Conservation (phyloP, 2,888 invertebrate species). For the Arrhopalites spinosus region DNA sequence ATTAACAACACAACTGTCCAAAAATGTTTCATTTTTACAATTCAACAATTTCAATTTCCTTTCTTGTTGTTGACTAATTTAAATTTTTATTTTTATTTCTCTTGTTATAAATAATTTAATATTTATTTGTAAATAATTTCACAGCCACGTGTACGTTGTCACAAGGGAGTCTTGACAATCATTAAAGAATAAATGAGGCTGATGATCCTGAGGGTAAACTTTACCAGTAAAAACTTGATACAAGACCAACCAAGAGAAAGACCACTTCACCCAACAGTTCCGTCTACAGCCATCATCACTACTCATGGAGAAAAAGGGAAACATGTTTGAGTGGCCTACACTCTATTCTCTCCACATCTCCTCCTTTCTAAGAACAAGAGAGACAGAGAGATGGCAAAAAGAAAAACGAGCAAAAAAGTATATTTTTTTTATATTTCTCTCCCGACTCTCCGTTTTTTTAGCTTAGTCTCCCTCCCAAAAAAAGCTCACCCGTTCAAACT, state of each 20-base stretch:
- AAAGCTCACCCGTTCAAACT: no score
- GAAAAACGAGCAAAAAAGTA: no score
- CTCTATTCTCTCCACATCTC: no score
- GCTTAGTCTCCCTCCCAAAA: no score
- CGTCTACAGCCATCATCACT: neutral
- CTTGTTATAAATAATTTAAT: neutral
- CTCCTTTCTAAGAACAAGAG: no score
- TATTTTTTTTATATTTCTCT: no score
- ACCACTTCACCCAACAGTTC: neutral
- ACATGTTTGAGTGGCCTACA: constrained; percentile 4
- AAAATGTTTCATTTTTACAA: neutral
- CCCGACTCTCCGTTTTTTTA: no score
- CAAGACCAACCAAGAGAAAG: neutral
- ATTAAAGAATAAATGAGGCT: constrained; percentile 3
- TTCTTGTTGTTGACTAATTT: neutral
- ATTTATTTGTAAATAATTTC: neutral
- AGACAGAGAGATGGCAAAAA: no score
- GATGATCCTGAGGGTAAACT: neutral
- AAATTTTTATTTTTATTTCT: neutral
- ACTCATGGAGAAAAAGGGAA: neutral
- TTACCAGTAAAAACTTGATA: neutral
- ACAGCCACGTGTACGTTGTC: neutral
- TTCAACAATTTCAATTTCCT: neutral
- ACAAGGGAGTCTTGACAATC: neutral
- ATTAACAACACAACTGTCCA: neutral